These are phyloP conservation scores for Mirza zaza DNA, from an alignment of 2,113 vertebrate species.

Conservation along the genomic window DNA sequence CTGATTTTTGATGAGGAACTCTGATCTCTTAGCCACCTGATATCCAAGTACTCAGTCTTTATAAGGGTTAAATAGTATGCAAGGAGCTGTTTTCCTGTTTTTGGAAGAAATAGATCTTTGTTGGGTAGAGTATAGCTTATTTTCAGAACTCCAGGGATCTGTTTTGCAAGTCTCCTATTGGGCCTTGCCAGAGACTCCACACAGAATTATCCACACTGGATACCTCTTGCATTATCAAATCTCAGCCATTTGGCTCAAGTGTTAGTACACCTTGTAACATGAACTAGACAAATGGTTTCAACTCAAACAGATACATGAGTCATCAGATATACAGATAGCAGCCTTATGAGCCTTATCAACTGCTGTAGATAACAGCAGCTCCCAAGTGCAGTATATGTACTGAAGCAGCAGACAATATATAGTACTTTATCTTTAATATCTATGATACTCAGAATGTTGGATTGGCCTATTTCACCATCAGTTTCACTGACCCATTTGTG, in stretches of 20 bases:
- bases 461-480: neutral
- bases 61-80: neutral
- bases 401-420: neutral
- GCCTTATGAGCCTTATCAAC: neutral
- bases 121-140: neutral
- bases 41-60: neutral
- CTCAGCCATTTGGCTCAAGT: neutral
- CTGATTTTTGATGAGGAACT: neutral
- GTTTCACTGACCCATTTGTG: neutral
- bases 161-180: neutral
- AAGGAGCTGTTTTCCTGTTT: neutral
- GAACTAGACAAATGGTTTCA: neutral
- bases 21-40: neutral
- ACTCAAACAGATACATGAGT: neutral
- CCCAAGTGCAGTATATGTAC: neutral
- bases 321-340: neutral
- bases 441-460: neutral
- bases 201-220: neutral
- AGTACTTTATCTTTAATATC: neutral
- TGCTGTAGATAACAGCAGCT: neutral
- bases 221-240: neutral
- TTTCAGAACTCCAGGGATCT: neutral
- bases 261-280: neutral
- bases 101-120: neutral
- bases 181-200: neutral